Percentiles rank a stretch among this genome's conserved stretches.
phyloP scores from a whole-genome alignment of 53 echinoderm and acorn worm species.

The Holothuria leucospilota region DNA sequence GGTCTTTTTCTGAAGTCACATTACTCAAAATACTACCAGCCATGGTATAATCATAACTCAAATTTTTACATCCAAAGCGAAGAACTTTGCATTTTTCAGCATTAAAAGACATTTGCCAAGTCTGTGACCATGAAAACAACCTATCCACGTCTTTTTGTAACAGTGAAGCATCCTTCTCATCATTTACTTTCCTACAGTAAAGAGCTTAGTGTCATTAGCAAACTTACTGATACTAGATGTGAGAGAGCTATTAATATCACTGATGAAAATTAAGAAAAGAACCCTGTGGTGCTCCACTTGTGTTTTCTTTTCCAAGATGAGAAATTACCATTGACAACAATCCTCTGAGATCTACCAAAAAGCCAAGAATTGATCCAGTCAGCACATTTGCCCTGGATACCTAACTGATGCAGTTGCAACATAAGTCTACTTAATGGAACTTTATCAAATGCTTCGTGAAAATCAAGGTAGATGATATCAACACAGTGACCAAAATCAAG shows the following conservation, averaged over 20 bases:
- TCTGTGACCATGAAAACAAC: too few relatives aligned
- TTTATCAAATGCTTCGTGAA: too few relatives aligned
- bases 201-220: neutral
- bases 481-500: neutral
- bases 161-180: too few relatives aligned
- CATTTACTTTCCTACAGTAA: neutral
- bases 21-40: too few relatives aligned
- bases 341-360: constrained; percentile 15
- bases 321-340: neutral
- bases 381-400: constrained; percentile 11
- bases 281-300: neutral
- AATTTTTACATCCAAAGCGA: too few relatives aligned
- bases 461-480: constrained; percentile 23
- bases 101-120: too few relatives aligned
- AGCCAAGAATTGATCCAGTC: constrained; percentile 6
- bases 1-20: too few relatives aligned
- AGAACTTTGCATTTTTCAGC: too few relatives aligned
- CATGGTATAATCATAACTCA: too few relatives aligned
- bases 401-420: too few relatives aligned
- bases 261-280: constrained; percentile 5
- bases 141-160: too few relatives aligned
- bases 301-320: neutral
- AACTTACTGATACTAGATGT: neutral
- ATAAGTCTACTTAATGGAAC: too few relatives aligned
- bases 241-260: constrained; percentile 5